Conservation (phyloP, 2,888 invertebrate genomes). For the Carabus problematicus region DNA sequence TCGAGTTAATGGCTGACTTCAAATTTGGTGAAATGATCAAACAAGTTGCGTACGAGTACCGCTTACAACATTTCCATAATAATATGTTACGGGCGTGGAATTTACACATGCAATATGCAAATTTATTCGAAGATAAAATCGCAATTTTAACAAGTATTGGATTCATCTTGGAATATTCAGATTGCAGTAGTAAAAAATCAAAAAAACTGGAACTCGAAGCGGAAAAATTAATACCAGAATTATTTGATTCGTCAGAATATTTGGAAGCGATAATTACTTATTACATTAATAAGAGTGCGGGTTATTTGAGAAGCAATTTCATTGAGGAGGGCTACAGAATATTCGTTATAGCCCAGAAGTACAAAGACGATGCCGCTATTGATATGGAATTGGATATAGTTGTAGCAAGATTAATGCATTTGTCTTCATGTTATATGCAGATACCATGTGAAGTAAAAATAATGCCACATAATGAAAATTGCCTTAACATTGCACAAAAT, state of each 20-base stretch:
- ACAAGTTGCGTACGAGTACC: slow-evolving; percentile 50
- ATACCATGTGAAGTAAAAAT: slow-evolving; percentile 24
- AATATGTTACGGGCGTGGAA: slow-evolving; percentile 48
- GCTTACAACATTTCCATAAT: slow-evolving; percentile 48
- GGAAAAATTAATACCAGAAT: slow-evolving; percentile 18
- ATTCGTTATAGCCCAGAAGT: slow-evolving; percentile 46
- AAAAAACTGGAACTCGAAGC: slow-evolving; percentile 21
- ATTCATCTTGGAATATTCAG: slow-evolving; percentile 46
- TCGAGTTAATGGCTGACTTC: slow-evolving; percentile 35
- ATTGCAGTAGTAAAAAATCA: neutral
- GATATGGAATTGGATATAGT: slow-evolving; percentile 27
- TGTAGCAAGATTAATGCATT: slow-evolving; percentile 31
- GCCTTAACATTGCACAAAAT: slow-evolving; percentile 16
- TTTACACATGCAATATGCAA: slow-evolving; percentile 48
- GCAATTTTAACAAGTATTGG: slow-evolving; percentile 47
- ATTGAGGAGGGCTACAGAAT: slow-evolving; percentile 45
- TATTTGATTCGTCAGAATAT: slow-evolving; percentile 6
- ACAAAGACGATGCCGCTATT: slow-evolving; percentile 37
- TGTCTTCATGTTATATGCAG: slow-evolving; percentile 22
- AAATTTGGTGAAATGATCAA: slow-evolving; percentile 44
- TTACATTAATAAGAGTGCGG: slow-evolving; percentile 45
- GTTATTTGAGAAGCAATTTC: slow-evolving; percentile 40
- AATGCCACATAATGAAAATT: slow-evolving; percentile 28
- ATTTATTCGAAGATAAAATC: slow-evolving; percentile 45
- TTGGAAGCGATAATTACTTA: slow-evolving; percentile 36